Percentiles rank a stretch among this genome's conserved stretches.
Evolutionary conservation across 23 tunicate genomes (phyloP).

Genomic region (Trididemnum nubilum): DNA sequence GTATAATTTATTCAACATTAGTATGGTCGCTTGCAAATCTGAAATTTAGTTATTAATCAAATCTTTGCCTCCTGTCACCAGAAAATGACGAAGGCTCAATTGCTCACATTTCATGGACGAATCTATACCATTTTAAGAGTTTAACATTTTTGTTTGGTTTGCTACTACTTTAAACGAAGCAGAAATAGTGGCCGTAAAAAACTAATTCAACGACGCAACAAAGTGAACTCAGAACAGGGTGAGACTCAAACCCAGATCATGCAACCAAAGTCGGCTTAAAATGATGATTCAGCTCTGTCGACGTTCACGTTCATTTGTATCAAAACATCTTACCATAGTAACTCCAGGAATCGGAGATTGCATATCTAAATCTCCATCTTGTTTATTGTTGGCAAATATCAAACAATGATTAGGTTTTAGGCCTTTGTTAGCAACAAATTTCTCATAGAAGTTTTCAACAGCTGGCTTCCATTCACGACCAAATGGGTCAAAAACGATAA

Average conservation of each 20-base stretch:
- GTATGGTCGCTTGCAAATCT: too few relatives aligned
- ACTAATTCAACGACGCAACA: neutral
- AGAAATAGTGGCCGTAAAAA: neutral
- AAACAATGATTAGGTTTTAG: constrained; percentile 52
- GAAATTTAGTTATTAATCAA: too few relatives aligned
- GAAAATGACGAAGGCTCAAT: too few relatives aligned
- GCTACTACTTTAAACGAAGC: neutral
- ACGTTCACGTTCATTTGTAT: neutral
- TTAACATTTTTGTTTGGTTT: too few relatives aligned
- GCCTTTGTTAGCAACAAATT: constrained; percentile 63
- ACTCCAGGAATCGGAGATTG: constrained; percentile 57
- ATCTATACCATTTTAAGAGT: too few relatives aligned
- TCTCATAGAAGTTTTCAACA: constrained; percentile 56
- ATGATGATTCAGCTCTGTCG: neutral
- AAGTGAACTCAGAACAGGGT: neutral
- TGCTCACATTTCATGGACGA: too few relatives aligned
- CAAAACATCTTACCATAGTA: constrained; percentile 39
- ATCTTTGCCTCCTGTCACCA: too few relatives aligned
- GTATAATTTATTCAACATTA: too few relatives aligned
- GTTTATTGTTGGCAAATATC: constrained; percentile 64
- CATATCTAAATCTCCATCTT: constrained; percentile 32
- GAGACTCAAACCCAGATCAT: neutral
- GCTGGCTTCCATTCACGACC: constrained; percentile 27
- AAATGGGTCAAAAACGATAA: constrained; percentile 74
- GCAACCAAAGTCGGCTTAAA: neutral